Conservation (phyloP, 1,140 invertebrate genomes). For the Andricus grossulariae region DNA sequence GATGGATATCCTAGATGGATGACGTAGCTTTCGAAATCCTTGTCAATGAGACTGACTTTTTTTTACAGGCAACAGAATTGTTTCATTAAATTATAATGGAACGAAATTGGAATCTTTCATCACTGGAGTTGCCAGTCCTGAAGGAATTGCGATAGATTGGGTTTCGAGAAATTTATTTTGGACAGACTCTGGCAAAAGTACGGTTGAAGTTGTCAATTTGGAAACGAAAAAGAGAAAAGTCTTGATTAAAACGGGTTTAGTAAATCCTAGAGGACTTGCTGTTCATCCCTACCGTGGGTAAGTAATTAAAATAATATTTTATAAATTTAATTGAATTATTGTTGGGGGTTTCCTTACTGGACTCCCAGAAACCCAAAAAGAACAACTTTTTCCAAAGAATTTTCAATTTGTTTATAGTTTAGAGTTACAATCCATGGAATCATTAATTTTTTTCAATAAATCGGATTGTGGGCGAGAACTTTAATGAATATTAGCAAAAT, state of each 20-base stretch:
- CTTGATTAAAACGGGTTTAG: slow-evolving; percentile 85
- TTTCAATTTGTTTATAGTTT: no score
- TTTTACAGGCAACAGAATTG: slow-evolving; percentile 67
- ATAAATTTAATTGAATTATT: slow-evolving; percentile 1
- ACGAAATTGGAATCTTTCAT: slow-evolving; percentile 64
- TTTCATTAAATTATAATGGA: slow-evolving; percentile 67
- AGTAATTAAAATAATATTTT: slow-evolving; percentile 46
- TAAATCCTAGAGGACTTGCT: slow-evolving; percentile 96
- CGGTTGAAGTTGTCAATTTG: slow-evolving; percentile 93
- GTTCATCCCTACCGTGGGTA: slow-evolving; percentile 93
- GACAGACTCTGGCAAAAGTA: slow-evolving; percentile 94
- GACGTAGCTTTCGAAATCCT: neutral
- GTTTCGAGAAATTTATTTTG: slow-evolving; percentile 94
- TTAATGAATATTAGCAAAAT: no score
- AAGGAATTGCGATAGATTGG: slow-evolving; percentile 96
- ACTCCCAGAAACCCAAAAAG: no score
- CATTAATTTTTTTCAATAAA: no score
- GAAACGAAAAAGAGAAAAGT: slow-evolving; percentile 86
- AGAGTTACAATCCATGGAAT: no score
- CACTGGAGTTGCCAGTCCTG: slow-evolving; percentile 88
- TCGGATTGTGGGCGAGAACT: no score
- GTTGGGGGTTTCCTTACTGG: no score
- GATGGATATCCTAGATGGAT: no score
- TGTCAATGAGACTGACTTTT: slow-evolving; percentile 14
- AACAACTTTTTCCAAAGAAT: no score